Evolutionary conservation across 2,113 vertebrate genomes (phyloP), one percentile per base, ranked within the genome.

Genomic region (Crypturellus undulatus): DNA sequence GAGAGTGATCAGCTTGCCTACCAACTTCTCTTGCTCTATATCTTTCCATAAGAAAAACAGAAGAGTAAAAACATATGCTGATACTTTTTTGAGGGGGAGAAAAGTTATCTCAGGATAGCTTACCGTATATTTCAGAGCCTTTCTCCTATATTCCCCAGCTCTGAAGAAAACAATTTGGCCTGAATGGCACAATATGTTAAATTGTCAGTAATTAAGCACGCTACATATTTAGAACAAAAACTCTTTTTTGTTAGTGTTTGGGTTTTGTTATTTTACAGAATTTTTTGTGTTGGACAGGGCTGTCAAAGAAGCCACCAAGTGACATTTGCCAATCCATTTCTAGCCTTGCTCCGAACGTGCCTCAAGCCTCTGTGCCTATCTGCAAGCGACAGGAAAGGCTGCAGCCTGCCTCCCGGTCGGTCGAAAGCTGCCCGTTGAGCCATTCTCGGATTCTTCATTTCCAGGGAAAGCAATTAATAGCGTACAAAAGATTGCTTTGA

Each of bases 401-500:
- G 79, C 1, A 2, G 24, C 63, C 32, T 62, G 52, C 77, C 86
- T 93, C 42, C 73, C 82, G 45, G 62, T 71, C 82, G 45, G 62
- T 71, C 40, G 28, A 90, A 52, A 2, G 18, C 32, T 83, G 47
- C 68, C 71, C 24, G 0, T 25, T 80, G 56, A 85, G 87, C 73
- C 79, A 68, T 70, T 73, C 28, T 6, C 38, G 65, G 62, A 87
- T 73, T 90, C 77, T 91, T 78, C 58, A 84, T 88, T 92, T 96
- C 81, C 90, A 92, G 34, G 70, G 68, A 84, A 92, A 77, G 38
- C 67, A 95, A 96, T 89, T 94, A 95, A 91, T 30, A 85, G 56
- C 82, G 93, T 43, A 87, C 71, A 94, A 96, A 96, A 92, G 93
- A 90, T 43, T 75, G 68, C 68, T 68, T 83, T 92, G 80, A 81